Evolutionary conservation across 2,113 vertebrate species (phyloP), one percentile per base, ranked within the genome.

Genomic region (Noctilio leporinus): DNA sequence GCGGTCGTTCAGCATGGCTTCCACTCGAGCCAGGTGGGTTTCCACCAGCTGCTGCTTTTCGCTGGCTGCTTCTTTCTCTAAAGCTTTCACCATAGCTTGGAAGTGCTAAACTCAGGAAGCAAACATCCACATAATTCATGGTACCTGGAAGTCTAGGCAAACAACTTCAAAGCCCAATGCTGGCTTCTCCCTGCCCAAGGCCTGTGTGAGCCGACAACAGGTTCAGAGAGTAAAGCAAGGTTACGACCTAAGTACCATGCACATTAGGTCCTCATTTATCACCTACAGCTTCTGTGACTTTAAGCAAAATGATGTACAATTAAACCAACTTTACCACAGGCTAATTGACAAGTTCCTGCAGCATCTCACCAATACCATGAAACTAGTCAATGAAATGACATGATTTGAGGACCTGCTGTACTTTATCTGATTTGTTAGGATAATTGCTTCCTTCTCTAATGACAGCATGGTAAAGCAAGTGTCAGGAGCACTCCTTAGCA

Each of bases 1-100:
- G 4, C 99, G 99, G 93, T 99, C 99, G 0, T 99, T 99, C 91
- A 99, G 97, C 99, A 99, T 99, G 70, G 99, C 99, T 98, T 99
- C 99, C 90, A 99, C 99, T 0, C 99, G 99, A 40, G 99, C 99
- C 81, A 99, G 98, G 98, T 99, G 99, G 59, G 99, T 99, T 96
- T 99, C 99, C 95, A 99, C 99, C 59, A 99, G 98, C 98, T 99
- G 99, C 98, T 99, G 99, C 97, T 99, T 99, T 98, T 99, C 99
- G 0, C 99, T 99, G 10, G 99, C 99, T 35, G 99, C 99, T 96
- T 99, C 99, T 92, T 99, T 99, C 98, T 99, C 99, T 84, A 99
- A 98, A 17, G 99, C 99, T 97, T 99, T 99, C 83, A 99, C 99
- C 99, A 99, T 99, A 1, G 99, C 99, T 97, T 99, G 99, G 98